A percentile compares a stretch with the other conserved stretches of the same genome.
phyloP scores from a whole-genome alignment of 2,113 vertebrate species.

The Esox niger region DNA sequence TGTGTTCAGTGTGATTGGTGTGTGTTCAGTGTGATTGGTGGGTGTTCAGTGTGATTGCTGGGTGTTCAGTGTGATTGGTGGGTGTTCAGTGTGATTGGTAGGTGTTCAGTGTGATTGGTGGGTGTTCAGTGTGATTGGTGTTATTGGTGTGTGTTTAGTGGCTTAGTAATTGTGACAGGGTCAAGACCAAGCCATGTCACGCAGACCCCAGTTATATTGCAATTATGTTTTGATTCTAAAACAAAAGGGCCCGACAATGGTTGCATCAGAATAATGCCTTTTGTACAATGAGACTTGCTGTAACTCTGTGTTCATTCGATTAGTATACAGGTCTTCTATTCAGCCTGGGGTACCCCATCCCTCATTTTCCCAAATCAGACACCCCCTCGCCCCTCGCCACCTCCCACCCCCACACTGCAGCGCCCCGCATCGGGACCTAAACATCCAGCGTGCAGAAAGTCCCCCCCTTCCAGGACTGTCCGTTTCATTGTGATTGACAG shows the following conservation, averaged over 20 bases:
- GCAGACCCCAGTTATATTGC: conserved; percentile 58
- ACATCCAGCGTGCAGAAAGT: conserved; percentile 62
- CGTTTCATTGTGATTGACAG: conserved; percentile 80
- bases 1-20: conserved; percentile 12
- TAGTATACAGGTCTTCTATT: conserved; percentile 72
- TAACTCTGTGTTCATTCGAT: conserved; percentile 72
- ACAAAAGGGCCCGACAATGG: conserved; percentile 64
- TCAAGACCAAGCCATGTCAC: conserved; percentile 46
- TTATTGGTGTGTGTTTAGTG: conserved; percentile 32
- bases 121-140: no score
- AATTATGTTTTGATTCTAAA: conserved; percentile 55
- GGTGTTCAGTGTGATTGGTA: no score
- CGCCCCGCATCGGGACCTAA: conserved; percentile 38
- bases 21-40: background rate
- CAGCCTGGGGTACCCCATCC: conserved; percentile 51
- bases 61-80: background rate
- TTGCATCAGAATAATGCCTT: conserved; percentile 56
- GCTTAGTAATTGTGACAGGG: conserved; percentile 48
- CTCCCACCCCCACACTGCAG: conserved; percentile 9
- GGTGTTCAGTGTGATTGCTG: no score
- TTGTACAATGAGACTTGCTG: conserved; percentile 70
- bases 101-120: background rate
- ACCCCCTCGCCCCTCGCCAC: conserved; percentile 37
- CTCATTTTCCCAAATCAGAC: conserved; percentile 65
- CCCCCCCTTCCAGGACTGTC: conserved; percentile 45